Base-by-base conservation (phyloP, 2,113 vertebrate species). In the Eolophus roseicapilla region DNA sequence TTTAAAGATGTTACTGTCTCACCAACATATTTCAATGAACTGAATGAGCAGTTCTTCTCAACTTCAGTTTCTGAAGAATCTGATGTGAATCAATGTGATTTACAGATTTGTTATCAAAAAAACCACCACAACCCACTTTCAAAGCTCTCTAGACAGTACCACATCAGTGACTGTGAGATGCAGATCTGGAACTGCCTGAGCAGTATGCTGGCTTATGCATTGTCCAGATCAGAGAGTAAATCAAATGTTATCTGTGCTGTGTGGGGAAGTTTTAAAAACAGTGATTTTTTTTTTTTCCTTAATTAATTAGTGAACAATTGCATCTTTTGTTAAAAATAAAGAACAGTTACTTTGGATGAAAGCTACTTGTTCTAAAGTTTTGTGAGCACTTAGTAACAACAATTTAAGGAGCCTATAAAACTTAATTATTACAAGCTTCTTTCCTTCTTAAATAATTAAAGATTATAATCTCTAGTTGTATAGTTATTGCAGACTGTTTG, bases 401-500 rank as follows among this genome's bases (percentile, higher is more conserved):
- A 88, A 37, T 86, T 90, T 86, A 76, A 90, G 62, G 25, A 90
- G 43, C 20, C 50, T 87, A 79, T 90, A 89, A 93, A 95, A 92
- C 59, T 90, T 86, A 90, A 95, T 95, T 93, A 92, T 95, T 95
- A 77, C 73, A 85, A 90, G 68, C 37, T 96, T 91, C 46, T 92
- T 94, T 97, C 35, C 63, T 82, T 88, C 82, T 93, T 96, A 87
- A 95, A 91, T 96, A 96, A 95, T 95, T 96, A 78, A 96, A 95
- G 83, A 89, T 89, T 92, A 67, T 85, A 86, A 97, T 90, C 65
- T 90, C 75, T 70, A 80, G 47, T 86, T 78, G 41, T 57, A 41
- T 74, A 92, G 76, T 85, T 96, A 82, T 84, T 96, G 39, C 67
- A 75, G 68, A 80, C 89, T 94, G 75, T 92, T 93, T 95, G 94